These are phyloP conservation scores for Trichopoda pennipes DNA, from an alignment of 2,888 invertebrate species.

Conservation along the genomic window DNA sequence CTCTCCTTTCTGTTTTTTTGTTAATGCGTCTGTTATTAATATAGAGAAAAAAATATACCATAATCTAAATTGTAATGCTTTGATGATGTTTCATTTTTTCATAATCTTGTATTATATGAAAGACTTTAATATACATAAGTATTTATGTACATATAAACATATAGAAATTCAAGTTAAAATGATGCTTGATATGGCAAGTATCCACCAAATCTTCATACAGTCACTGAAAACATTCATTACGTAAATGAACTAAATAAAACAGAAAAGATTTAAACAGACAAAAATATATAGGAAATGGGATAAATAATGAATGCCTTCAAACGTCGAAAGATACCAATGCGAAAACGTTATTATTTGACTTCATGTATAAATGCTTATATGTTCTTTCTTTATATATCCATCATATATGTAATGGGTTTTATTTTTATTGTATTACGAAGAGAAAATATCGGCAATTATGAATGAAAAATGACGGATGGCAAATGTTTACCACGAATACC, in stretches of 20 bases:
- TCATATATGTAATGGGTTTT: too few relatives aligned
- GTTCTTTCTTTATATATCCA: too few relatives aligned
- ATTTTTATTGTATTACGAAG: too few relatives aligned
- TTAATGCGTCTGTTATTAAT: constrained; percentile 1
- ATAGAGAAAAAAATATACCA: constrained; percentile 7
- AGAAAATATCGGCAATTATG: too few relatives aligned
- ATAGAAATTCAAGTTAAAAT: constrained; percentile 10
- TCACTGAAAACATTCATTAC: constrained; percentile 1
- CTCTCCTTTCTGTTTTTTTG: constrained; percentile 3
- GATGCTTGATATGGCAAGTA: constrained; percentile 35
- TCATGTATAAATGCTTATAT: too few relatives aligned
- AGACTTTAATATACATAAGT: background rate
- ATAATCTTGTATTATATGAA: background rate
- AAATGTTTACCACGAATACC: too few relatives aligned
- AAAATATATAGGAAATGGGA: background rate
- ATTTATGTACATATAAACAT: background rate
- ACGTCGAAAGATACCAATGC: background rate
- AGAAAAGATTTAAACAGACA: background rate
- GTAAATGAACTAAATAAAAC: constrained; percentile 9
- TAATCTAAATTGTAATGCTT: constrained; percentile 40
- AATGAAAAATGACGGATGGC: too few relatives aligned
- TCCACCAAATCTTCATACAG: constrained; percentile 22
- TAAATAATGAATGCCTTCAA: constrained; percentile 41
- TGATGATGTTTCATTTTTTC: constrained; percentile 40
- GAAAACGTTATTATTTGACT: background rate